phyloP scores from a whole-genome alignment of 2,113 vertebrate genomes.

The Zapus hudsonius region DNA sequence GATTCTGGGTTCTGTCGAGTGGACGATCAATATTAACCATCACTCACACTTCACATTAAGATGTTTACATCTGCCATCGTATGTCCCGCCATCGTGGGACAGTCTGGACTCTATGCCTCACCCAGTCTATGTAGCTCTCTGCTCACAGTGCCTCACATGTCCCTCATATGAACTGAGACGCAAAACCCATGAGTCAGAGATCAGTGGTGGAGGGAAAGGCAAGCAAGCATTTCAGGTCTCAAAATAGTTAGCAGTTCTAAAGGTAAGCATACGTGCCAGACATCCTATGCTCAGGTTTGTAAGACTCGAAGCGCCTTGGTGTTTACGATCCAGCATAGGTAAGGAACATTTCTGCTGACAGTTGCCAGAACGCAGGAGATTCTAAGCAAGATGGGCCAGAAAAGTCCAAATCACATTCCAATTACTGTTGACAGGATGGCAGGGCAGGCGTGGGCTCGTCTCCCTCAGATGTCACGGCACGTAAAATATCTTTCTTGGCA shows the following conservation, averaged over 20 bases:
- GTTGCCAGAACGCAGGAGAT: background rate
- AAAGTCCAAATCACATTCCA: background rate
- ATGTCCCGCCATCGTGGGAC: background rate
- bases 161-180: background rate
- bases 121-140: background rate
- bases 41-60: no score
- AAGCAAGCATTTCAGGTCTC: background rate
- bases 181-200: background rate
- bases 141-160: background rate
- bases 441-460: background rate
- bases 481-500: background rate
- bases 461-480: background rate
- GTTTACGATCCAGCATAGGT: background rate
- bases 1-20: no score
- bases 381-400: background rate
- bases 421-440: background rate
- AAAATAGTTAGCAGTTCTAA: background rate
- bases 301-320: background rate
- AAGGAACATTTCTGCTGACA: background rate
- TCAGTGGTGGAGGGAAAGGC: background rate
- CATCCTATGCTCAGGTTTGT: background rate
- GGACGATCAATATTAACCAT: no score
- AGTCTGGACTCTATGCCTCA: background rate
- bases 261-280: background rate
- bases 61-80: no score